A percentile compares a stretch with the other conserved stretches of the same genome.
Evolutionary conservation across 2,797 vertebrate genomes (phyloP).

Genomic region (Geotria australis): DNA sequence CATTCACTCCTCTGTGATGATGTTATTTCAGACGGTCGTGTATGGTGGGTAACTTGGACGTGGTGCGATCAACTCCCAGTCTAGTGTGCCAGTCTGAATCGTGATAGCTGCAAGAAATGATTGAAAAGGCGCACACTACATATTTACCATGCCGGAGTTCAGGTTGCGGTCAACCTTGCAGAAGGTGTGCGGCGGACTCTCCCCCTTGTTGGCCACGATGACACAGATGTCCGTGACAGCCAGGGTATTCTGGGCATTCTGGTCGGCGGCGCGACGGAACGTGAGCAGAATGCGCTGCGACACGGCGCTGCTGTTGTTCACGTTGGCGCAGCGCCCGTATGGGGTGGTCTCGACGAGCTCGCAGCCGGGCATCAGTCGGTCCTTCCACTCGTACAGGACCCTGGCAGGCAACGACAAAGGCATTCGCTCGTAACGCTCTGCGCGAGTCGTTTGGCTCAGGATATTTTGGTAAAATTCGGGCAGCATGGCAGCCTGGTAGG

Average conservation of each 20-base stretch:
- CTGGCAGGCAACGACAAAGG: slow-evolving; percentile 11
- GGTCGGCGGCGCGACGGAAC: slow-evolving; percentile 57
- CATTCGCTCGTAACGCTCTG: too few relatives aligned
- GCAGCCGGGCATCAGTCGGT: slow-evolving; percentile 73
- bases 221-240: slow-evolving; percentile 89
- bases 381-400: slow-evolving; percentile 80
- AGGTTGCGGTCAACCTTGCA: slow-evolving; percentile 95
- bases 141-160: slow-evolving; percentile 78
- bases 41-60: too few relatives aligned
- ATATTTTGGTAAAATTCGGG: too few relatives aligned
- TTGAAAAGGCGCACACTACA: background rate
- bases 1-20: too few relatives aligned
- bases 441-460: too few relatives aligned
- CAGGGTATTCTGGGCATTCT: slow-evolving; percentile 48
- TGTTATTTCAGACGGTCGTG: too few relatives aligned
- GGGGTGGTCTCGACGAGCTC: slow-evolving; percentile 78
- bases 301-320: slow-evolving; percentile 51
- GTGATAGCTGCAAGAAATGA: background rate
- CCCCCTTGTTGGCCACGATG: slow-evolving; percentile 76
- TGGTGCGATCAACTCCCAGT: too few relatives aligned
- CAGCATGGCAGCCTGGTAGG: too few relatives aligned
- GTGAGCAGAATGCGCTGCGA: slow-evolving; percentile 81
- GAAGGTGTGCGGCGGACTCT: slow-evolving; percentile 74
- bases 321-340: slow-evolving; percentile 61
- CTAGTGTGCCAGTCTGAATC: too few relatives aligned